These are phyloP conservation scores for Caenorhabditis panamensis DNA, from an alignment of 2,888 invertebrate genomes.

Conservation along the genomic window DNA sequence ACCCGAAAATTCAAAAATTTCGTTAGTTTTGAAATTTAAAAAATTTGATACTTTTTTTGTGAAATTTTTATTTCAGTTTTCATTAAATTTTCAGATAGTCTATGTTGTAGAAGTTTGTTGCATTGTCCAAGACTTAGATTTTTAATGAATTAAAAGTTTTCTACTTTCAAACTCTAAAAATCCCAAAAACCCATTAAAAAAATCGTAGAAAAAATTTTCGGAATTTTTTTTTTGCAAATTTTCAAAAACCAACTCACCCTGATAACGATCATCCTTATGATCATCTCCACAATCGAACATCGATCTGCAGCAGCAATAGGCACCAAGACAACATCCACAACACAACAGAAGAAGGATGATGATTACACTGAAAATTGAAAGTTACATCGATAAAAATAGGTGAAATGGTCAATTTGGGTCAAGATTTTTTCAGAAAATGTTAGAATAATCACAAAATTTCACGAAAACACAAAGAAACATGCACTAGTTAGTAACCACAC, in stretches of 20 bases:
- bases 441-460: not conserved
- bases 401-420: not conserved
- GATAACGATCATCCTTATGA: conserved; percentile 55
- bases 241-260: conserved; percentile 24
- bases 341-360: conserved; percentile 72
- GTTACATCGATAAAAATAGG: not conserved
- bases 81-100: no score
- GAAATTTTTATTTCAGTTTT: conserved; percentile 1
- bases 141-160: no score
- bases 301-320: conserved; percentile 74
- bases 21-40: not conserved
- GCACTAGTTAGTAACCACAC: conserved; percentile 3
- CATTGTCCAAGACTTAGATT: no score
- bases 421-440: no score
- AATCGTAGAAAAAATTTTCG: not conserved
- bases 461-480: conserved; percentile 6
- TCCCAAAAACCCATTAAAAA: not conserved
- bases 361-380: conserved; percentile 72
- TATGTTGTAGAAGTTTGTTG: no score
- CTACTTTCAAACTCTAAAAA: no score
- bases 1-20: no score
- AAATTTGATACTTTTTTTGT: not conserved
- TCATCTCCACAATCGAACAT: conserved; percentile 72
- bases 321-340: conserved; percentile 76
- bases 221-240: not conserved